These are phyloP conservation scores for Platysteira castanea DNA, from an alignment of 2,113 vertebrate genomes.

Conservation along the genomic window DNA sequence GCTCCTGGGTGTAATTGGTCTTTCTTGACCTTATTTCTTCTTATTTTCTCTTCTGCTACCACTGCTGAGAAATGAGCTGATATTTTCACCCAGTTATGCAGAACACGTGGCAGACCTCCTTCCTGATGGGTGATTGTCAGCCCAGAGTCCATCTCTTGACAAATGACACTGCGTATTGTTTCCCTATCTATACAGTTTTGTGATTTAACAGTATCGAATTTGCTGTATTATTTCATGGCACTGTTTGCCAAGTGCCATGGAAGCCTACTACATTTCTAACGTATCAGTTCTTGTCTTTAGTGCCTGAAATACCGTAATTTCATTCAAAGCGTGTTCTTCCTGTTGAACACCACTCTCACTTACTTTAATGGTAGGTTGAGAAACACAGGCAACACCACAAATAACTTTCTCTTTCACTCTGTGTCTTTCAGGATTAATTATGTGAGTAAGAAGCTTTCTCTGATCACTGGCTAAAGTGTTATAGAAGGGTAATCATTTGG, in stretches of 20 bases:
- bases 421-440: neutral
- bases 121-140: fast-evolving
- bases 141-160: neutral
- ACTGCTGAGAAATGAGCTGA: neutral
- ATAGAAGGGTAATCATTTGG: neutral
- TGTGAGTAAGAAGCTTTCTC: neutral
- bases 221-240: neutral
- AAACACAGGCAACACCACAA: neutral
- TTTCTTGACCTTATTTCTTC: neutral
- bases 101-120: neutral
- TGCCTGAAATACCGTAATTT: neutral
- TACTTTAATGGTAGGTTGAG: neutral
- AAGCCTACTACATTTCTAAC: neutral
- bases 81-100: neutral
- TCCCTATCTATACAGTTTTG: fast-evolving
- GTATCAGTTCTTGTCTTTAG: neutral
- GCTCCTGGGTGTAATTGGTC: neutral
- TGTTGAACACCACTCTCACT: neutral
- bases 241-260: neutral
- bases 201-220: fast-evolving
- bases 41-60: neutral
- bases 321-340: neutral
- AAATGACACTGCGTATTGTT: neutral
- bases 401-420: neutral
- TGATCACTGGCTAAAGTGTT: neutral